Evolutionary conservation across 1,140 invertebrate species (phyloP).

Genomic region (Eumeta japonica): DNA sequence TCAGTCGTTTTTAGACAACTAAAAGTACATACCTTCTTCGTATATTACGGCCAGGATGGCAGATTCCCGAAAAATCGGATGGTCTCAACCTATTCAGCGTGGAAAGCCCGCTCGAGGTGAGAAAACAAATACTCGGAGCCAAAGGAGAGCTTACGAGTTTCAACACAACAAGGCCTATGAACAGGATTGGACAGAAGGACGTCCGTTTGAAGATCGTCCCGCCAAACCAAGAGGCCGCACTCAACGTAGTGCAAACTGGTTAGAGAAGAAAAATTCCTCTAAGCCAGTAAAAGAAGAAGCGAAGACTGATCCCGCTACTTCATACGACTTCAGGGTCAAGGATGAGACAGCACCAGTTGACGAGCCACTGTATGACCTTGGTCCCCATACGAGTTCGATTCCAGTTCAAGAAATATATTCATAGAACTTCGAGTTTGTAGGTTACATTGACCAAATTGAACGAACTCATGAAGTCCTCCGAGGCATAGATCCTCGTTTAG

Average conservation of each 20-base stretch:
- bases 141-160: neutral
- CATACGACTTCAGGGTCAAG: neutral
- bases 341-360: neutral
- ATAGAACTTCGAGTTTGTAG: slow-evolving; percentile 7
- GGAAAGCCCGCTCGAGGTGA: neutral
- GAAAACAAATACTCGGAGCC: no score
- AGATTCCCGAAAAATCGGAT: neutral
- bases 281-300: neutral
- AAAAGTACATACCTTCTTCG: neutral
- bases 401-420: slow-evolving; percentile 5
- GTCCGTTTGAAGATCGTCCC: neutral
- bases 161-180: neutral
- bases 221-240: neutral
- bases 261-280: neutral
- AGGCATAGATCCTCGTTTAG: slow-evolving; percentile 8
- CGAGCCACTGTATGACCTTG: slow-evolving; percentile 5
- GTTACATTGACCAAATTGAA: slow-evolving; percentile 5
- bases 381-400: slow-evolving; percentile 5
- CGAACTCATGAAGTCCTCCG: slow-evolving; percentile 7
- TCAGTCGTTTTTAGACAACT: neutral
- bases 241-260: neutral
- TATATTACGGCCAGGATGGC: neutral
- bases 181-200: neutral
- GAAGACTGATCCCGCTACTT: neutral
- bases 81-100: neutral